These are phyloP conservation scores for Cyanoliseus patagonus DNA, from an alignment of 2,113 vertebrate species.

Conservation along the genomic window DNA sequence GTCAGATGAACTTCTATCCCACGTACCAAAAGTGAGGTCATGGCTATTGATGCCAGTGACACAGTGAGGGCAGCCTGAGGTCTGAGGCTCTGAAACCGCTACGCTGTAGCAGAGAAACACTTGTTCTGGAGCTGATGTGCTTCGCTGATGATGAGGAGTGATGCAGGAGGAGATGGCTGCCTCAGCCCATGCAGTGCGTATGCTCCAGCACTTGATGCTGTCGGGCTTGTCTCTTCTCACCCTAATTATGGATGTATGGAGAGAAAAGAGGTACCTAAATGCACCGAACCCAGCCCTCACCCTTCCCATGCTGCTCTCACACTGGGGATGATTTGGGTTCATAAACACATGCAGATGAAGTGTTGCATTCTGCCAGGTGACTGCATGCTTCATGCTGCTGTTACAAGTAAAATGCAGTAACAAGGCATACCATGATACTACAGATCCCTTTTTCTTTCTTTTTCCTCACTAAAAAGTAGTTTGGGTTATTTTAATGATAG, in stretches of 20 bases:
- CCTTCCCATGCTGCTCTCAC: background rate
- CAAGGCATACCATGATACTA: background rate
- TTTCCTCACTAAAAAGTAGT: background rate
- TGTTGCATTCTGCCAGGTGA: background rate
- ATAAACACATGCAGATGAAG: background rate
- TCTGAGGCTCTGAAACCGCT: background rate
- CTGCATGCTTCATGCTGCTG: accelerated
- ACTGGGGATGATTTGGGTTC: background rate
- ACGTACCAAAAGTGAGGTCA: background rate
- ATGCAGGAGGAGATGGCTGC: background rate
- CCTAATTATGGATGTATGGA: accelerated
- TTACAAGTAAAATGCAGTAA: background rate
- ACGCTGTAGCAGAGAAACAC: accelerated
- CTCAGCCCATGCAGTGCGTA: background rate
- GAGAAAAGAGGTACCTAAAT: background rate
- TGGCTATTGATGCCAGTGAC: background rate
- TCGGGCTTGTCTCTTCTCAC: background rate
- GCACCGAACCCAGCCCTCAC: background rate
- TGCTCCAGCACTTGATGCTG: accelerated
- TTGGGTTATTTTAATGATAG: background rate
- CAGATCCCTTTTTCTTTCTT: background rate
- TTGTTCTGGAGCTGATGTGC: background rate
- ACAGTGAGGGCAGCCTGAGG: background rate
- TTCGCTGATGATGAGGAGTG: background rate
- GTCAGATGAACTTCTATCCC: background rate